phyloP scores from a whole-genome alignment of 2,888 invertebrate genomes.

The Cheilosia soror region DNA sequence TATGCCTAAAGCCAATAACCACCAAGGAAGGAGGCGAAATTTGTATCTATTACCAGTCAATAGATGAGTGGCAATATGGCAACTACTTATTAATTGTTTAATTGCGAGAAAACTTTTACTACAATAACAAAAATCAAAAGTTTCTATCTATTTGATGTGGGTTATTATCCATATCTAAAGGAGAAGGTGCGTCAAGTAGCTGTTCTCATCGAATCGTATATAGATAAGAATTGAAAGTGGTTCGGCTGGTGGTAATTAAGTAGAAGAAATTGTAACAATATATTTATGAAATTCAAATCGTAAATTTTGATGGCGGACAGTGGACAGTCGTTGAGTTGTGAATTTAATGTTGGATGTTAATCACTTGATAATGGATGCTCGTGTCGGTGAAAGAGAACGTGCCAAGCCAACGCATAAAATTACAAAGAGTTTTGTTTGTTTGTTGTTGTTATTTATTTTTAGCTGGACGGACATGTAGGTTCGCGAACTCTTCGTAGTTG shows the following conservation, averaged over 20 bases:
- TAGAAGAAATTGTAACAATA: constrained; percentile 26
- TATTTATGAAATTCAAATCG: constrained; percentile 65
- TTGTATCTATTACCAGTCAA: constrained; percentile 12
- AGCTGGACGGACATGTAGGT: no score
- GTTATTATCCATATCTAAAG: constrained; percentile 23
- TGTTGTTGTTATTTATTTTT: not conserved
- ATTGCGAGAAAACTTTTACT: constrained; percentile 53
- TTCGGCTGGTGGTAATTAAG: constrained; percentile 5
- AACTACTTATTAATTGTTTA: constrained; percentile 11
- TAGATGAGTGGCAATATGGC: not conserved
- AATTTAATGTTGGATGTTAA: constrained; percentile 64
- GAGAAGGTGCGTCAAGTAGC: constrained; percentile 33
- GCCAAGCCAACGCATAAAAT: constrained; percentile 42
- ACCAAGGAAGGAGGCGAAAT: constrained; percentile 52
- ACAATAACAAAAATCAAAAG: constrained; percentile 25
- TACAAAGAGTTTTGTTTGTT: constrained; percentile 5
- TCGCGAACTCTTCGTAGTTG: constrained; percentile 31
- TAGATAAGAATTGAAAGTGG: constrained; percentile 64
- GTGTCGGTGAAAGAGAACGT: constrained; percentile 55
- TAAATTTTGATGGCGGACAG: not conserved
- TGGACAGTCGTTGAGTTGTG: constrained; percentile 14
- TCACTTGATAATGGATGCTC: constrained; percentile 62
- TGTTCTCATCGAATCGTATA: not conserved
- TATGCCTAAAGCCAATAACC: not conserved
- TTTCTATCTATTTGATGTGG: constrained; percentile 44